Percentiles rank a stretch among this genome's conserved stretches.
phyloP scores from a whole-genome alignment of 2,113 vertebrate species.

The Aptenodytes forsteri region DNA sequence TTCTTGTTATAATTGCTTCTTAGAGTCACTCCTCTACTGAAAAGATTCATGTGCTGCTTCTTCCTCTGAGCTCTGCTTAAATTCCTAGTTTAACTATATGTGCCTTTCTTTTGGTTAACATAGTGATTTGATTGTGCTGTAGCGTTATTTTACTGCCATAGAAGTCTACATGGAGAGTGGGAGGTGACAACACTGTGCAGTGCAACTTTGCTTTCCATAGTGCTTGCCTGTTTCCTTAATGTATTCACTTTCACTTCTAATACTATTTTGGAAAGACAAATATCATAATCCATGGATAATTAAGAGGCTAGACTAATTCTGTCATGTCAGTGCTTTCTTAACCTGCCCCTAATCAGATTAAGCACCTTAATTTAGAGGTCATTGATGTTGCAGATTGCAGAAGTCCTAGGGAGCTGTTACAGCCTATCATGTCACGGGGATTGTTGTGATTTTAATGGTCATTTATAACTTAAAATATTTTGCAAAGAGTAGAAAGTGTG shows the following conservation, averaged over 20 bases:
- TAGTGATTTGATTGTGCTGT: neutral
- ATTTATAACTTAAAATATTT: neutral
- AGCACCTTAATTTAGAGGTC: conserved; percentile 12
- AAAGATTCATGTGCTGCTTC: neutral
- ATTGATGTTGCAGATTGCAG: neutral
- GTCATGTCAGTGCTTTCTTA: conserved; percentile 15
- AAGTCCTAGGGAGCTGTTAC: neutral
- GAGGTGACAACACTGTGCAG: neutral
- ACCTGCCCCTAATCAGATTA: conserved; percentile 30
- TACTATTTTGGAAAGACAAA: conserved; percentile 20
- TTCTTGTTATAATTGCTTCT: neutral
- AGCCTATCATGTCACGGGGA: neutral
- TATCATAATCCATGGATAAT: conserved; percentile 31
- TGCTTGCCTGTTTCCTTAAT: neutral
- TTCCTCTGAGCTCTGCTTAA: neutral
- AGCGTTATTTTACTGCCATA: neutral
- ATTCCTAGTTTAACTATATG: neutral
- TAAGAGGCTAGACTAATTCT: conserved; percentile 38
- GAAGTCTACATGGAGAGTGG: neutral
- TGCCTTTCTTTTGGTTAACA: neutral
- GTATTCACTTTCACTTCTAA: neutral
- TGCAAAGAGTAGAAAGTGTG: neutral
- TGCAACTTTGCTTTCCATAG: neutral
- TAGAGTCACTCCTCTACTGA: neutral
- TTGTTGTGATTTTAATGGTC: neutral